Evolutionary conservation across 2,888 invertebrate species (phyloP).

Genomic region (Heteromurus nitidus): DNA sequence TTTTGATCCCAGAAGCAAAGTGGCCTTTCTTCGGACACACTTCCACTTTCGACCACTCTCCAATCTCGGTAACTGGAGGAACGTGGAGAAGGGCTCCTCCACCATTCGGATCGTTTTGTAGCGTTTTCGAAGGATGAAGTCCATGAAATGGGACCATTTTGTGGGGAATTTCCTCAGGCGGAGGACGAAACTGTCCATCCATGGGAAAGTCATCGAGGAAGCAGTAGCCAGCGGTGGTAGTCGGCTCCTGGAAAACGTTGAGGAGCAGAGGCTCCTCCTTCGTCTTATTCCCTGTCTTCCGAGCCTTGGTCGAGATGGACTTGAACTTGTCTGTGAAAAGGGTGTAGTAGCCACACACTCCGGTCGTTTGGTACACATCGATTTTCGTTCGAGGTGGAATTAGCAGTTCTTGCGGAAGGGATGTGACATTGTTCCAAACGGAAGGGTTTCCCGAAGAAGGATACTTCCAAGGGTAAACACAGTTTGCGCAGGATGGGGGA

Average conservation of each 20-base stretch:
- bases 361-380: not conserved
- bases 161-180: not conserved
- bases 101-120: not conserved
- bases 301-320: not conserved
- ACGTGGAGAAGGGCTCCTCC: too few species aligned
- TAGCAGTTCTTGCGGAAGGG: not conserved
- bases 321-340: not conserved
- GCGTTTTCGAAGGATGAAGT: not conserved
- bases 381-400: not conserved
- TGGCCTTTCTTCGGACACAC: not conserved
- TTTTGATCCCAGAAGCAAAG: not conserved
- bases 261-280: not conserved
- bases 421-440: not conserved
- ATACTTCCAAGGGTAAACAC: not conserved
- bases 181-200: not conserved
- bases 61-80: not conserved
- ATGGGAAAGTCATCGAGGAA: not conserved
- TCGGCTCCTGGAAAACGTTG: too few species aligned
- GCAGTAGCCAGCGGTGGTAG: not conserved
- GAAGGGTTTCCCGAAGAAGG: constrained; percentile 1
- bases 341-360: constrained; percentile 1
- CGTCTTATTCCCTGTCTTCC: too few species aligned
- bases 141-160: not conserved
- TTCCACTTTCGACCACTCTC: not conserved
- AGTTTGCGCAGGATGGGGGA: not conserved